These are phyloP conservation scores for Amphibalanus amphitrite DNA, from an alignment of 1,140 invertebrate genomes.

Conservation along the genomic window DNA sequence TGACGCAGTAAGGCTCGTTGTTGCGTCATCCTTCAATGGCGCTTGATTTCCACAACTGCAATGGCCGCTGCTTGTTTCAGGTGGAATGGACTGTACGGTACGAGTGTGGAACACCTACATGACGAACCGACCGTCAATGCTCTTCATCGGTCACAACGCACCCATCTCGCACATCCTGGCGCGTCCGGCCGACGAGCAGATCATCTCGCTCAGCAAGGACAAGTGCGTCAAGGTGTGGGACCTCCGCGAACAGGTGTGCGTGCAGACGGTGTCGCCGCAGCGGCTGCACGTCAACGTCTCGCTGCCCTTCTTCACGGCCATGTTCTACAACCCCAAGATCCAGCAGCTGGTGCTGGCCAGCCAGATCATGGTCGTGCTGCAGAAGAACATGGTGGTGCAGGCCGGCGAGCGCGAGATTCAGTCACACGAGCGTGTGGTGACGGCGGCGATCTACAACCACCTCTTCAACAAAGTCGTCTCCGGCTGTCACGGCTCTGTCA, in stretches of 20 bases:
- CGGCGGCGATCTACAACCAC: background rate
- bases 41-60: background rate
- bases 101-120: constrained; percentile 59
- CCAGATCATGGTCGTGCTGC: background rate
- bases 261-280: background rate
- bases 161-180: constrained; percentile 44
- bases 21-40: too few relatives aligned
- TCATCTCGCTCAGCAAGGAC: constrained; percentile 42
- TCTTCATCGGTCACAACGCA: constrained; percentile 47
- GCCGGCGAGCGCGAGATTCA: background rate
- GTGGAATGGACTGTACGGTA: constrained; percentile 48
- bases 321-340: background rate
- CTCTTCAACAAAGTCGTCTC: background rate
- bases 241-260: constrained; percentile 29
- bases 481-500: background rate
- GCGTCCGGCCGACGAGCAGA: constrained; percentile 29
- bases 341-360: background rate
- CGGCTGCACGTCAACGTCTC: background rate
- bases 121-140: constrained; percentile 36
- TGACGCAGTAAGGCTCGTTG: too few relatives aligned
- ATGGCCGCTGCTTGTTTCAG: constrained; percentile 24
- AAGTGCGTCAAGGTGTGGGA: constrained; percentile 53
- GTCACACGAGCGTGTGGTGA: background rate
- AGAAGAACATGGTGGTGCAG: background rate
- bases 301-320: background rate